phyloP scores from a whole-genome alignment of 2,797 vertebrate species.

The Amniataba percoides region DNA sequence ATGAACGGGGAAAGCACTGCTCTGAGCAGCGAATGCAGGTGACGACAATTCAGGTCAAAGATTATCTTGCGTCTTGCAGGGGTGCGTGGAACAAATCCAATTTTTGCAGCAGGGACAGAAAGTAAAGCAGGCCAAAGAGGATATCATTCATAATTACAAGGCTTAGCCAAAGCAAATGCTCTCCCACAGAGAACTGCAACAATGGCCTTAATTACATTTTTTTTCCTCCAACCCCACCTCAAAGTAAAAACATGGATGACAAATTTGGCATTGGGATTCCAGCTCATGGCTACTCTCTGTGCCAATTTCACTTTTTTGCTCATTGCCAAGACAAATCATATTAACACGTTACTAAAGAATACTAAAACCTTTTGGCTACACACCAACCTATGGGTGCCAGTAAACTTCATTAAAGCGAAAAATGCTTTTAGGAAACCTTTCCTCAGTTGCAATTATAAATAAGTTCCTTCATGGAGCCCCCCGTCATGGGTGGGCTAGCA shows the following conservation, averaged over 20 bases:
- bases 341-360: slow-evolving; percentile 85
- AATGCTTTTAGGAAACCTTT: slow-evolving; percentile 86
- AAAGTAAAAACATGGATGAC: slow-evolving; percentile 84
- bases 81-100: slow-evolving; percentile 82
- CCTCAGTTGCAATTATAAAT: slow-evolving; percentile 86
- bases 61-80: slow-evolving; percentile 77
- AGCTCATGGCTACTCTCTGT: slow-evolving; percentile 78
- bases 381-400: slow-evolving; percentile 75
- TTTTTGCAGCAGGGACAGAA: slow-evolving; percentile 77
- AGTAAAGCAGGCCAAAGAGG: slow-evolving; percentile 83
- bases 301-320: slow-evolving; percentile 81
- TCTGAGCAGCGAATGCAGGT: slow-evolving; percentile 70
- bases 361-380: slow-evolving; percentile 85
- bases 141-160: slow-evolving; percentile 86
- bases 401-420: slow-evolving; percentile 83
- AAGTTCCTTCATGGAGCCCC: slow-evolving; percentile 83
- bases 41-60: slow-evolving; percentile 83
- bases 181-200: slow-evolving; percentile 79
- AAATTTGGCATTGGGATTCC: slow-evolving; percentile 84
- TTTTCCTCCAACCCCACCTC: slow-evolving; percentile 76
- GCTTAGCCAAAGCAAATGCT: slow-evolving; percentile 80
- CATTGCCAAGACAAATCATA: slow-evolving; percentile 89
- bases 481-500: slow-evolving; percentile 87
- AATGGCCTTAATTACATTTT: slow-evolving; percentile 86
- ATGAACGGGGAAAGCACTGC: slow-evolving; percentile 62